Conservation (phyloP, 2,888 invertebrate genomes). For the Dasysyrphus tricinctus region DNA sequence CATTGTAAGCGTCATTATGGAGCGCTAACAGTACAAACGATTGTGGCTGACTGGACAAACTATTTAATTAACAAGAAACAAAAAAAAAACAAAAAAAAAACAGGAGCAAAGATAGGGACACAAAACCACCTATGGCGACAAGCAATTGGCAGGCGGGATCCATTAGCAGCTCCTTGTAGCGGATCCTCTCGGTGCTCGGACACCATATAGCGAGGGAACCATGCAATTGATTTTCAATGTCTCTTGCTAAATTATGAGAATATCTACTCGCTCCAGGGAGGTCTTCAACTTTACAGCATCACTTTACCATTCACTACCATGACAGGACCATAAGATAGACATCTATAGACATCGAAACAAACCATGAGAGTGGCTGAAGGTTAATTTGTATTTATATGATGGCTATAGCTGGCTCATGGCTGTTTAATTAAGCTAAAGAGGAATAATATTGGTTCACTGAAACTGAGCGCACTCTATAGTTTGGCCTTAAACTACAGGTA, state of each 20-base stretch:
- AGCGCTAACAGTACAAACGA: slow-evolving; percentile 27
- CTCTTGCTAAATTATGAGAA: slow-evolving; percentile 41
- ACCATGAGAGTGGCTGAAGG: slow-evolving; percentile 42
- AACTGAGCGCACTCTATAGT: slow-evolving; percentile 40
- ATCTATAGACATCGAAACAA: slow-evolving; percentile 36
- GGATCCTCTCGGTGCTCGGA: not conserved
- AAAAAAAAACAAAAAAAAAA: not conserved
- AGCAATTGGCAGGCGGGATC: slow-evolving; percentile 57
- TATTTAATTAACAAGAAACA: slow-evolving; percentile 65
- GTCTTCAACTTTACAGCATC: slow-evolving; percentile 51
- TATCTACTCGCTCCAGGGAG: slow-evolving; percentile 56
- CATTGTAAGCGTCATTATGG: slow-evolving; percentile 59
- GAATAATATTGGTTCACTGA: slow-evolving; percentile 67
- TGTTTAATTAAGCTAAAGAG: slow-evolving; percentile 73
- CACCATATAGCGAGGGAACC: not conserved
- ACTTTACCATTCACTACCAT: not conserved
- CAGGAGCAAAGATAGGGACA: not conserved
- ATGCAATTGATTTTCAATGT: slow-evolving; percentile 62
- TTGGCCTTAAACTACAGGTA: not conserved
- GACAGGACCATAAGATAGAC: slow-evolving; percentile 15
- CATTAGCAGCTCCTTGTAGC: slow-evolving; percentile 57
- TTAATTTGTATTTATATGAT: slow-evolving; percentile 50
- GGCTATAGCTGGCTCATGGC: not conserved
- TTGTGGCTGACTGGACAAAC: slow-evolving; percentile 38
- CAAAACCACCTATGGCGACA: slow-evolving; percentile 45